phyloP scores from a whole-genome alignment of 1,140 invertebrate genomes.

The Scylla paramamosain region DNA sequence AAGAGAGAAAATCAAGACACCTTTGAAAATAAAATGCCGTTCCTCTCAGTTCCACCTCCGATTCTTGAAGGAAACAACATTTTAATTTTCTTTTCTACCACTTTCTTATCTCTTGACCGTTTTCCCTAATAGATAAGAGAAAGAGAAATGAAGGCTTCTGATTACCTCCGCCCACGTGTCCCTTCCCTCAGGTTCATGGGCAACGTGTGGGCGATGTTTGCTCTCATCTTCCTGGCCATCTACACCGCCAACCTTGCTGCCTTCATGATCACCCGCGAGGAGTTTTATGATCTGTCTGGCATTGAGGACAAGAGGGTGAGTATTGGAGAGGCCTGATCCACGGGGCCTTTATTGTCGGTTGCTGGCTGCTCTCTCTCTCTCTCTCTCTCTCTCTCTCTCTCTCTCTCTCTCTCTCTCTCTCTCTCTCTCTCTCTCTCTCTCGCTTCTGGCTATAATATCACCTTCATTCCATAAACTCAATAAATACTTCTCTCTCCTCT shows the following conservation, averaged over 20 bases:
- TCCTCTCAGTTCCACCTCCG: too few species aligned
- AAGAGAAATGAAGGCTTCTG: neutral
- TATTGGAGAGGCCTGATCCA: neutral
- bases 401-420: conserved; percentile 29
- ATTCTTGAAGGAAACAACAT: too few species aligned
- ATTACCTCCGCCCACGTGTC: neutral
- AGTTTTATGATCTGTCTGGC: conserved; percentile 94
- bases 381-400: neutral
- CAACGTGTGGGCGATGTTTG: conserved; percentile 99
- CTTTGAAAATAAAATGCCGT: too few species aligned
- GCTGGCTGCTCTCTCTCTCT: neutral
- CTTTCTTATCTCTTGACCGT: too few species aligned
- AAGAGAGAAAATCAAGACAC: too few species aligned
- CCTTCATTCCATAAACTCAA: too few species aligned
- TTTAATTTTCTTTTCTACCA: too few species aligned
- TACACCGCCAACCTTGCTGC: conserved; percentile 98
- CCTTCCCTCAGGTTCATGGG: conserved; percentile 90
- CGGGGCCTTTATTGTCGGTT: neutral
- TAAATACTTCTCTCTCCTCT: neutral
- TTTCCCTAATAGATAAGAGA: neutral
- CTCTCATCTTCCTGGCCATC: conserved; percentile 94
- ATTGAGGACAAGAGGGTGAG: conserved; percentile 90
- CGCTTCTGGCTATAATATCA: too few species aligned
- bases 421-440: neutral
- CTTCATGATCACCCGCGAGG: conserved; percentile 99